Evolutionary conservation across 2,113 vertebrate genomes (phyloP).

Genomic region (Aphyosemion australe): DNA sequence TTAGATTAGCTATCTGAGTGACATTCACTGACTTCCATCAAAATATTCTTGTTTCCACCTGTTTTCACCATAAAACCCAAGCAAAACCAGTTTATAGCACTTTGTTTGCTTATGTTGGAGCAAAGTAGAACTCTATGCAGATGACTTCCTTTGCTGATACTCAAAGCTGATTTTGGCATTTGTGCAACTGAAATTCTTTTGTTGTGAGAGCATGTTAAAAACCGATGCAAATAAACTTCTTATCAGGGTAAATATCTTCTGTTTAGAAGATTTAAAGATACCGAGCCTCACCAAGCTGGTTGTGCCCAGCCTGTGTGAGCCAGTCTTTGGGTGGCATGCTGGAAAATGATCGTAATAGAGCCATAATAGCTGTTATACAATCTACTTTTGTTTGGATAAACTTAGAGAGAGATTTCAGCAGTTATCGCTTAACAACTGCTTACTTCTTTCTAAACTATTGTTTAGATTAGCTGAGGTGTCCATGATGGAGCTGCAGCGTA

Average conservation of each 20-base stretch:
- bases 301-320: conserved; percentile 26
- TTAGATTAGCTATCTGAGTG: neutral
- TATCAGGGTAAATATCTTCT: neutral
- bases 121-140: neutral
- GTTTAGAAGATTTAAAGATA: neutral
- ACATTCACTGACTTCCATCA: conserved; percentile 3
- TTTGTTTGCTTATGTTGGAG: neutral
- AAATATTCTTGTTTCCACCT: neutral
- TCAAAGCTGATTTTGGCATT: neutral
- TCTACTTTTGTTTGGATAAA: conserved; percentile 47
- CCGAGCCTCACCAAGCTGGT: conserved; percentile 1
- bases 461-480: conserved; percentile 48
- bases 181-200: neutral
- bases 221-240: neutral
- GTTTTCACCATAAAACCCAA: too few species aligned
- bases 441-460: conserved; percentile 55
- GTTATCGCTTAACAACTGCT: conserved; percentile 63
- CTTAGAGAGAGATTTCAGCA: conserved; percentile 28
- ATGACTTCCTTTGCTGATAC: too few species aligned
- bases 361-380: conserved; percentile 51
- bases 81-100: neutral
- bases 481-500: conserved; percentile 43
- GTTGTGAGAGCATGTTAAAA: conserved; percentile 1
- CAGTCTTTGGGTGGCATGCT: conserved; percentile 61
- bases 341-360: conserved; percentile 46